A percentile compares a stretch with the other conserved stretches of the same genome.
Conservation (phyloP, 2,888 invertebrate genomes). For the Pammene fasciana region DNA sequence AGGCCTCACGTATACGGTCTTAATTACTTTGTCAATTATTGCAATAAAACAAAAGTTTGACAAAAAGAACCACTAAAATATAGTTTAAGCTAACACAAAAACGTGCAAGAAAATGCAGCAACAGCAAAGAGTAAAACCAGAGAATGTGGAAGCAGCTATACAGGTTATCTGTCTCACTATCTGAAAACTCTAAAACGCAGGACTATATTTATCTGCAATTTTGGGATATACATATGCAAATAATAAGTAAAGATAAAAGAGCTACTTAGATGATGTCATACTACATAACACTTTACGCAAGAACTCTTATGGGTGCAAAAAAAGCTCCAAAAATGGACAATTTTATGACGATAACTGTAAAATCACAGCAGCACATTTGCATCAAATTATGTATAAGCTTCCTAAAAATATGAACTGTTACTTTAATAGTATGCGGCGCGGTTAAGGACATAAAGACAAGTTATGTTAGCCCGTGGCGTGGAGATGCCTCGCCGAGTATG, state of each 20-base stretch:
- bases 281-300: neutral
- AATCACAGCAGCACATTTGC: slow-evolving; percentile 22
- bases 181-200: too few relatives aligned
- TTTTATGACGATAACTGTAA: slow-evolving; percentile 29
- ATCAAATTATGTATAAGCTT: slow-evolving; percentile 22
- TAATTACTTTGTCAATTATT: neutral
- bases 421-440: slow-evolving; percentile 20
- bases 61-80: too few relatives aligned
- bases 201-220: too few relatives aligned
- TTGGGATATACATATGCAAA: too few relatives aligned
- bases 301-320: neutral
- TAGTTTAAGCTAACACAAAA: too few relatives aligned
- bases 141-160: too few relatives aligned
- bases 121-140: too few relatives aligned
- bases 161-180: too few relatives aligned
- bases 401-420: slow-evolving; percentile 27
- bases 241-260: too few relatives aligned
- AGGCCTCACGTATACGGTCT: neutral
- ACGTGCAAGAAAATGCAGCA: too few relatives aligned
- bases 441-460: slow-evolving; percentile 29
- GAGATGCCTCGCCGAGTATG: slow-evolving; percentile 28
- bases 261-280: neutral
- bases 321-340: neutral
- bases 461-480: slow-evolving; percentile 36
- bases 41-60: neutral